These are phyloP conservation scores for Seriola quinqueradiata DNA, from an alignment of 2,113 vertebrate genomes.

Conservation along the genomic window DNA sequence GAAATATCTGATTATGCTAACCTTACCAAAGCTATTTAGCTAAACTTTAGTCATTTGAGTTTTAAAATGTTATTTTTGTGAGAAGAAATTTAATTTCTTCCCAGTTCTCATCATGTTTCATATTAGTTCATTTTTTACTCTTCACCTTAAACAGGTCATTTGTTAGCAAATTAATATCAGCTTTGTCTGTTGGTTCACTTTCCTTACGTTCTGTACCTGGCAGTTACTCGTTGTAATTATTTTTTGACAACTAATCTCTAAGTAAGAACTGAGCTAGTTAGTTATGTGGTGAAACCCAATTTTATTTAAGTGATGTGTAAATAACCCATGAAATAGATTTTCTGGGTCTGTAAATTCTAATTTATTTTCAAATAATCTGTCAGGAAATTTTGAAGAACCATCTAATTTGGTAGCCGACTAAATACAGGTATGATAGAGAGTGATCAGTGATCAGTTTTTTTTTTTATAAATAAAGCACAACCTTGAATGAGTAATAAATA, in stretches of 20 bases:
- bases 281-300: not conserved
- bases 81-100: too few relatives aligned
- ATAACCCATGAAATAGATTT: not conserved
- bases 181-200: not conserved
- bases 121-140: not conserved
- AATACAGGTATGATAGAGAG: too few relatives aligned
- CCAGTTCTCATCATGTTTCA: not conserved
- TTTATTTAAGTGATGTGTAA: not conserved
- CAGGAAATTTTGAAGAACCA: too few relatives aligned
- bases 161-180: not conserved
- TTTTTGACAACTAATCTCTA: not conserved
- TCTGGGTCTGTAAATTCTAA: not conserved
- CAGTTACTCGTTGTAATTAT: not conserved
- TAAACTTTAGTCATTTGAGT: too few relatives aligned
- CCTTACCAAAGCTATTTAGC: too few relatives aligned
- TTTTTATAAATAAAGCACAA: too few relatives aligned
- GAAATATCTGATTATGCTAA: too few relatives aligned
- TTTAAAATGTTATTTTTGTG: too few relatives aligned
- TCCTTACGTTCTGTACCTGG: not conserved
- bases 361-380: too few relatives aligned
- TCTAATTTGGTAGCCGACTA: too few relatives aligned
- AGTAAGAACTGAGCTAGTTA: too few relatives aligned
- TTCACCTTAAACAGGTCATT: not conserved
- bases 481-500: not conserved
- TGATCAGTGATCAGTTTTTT: too few relatives aligned